Evolutionary conservation across 2,113 vertebrate species (phyloP), one percentile per base, ranked within the genome.

Genomic region (Gambusia holbrooki): DNA sequence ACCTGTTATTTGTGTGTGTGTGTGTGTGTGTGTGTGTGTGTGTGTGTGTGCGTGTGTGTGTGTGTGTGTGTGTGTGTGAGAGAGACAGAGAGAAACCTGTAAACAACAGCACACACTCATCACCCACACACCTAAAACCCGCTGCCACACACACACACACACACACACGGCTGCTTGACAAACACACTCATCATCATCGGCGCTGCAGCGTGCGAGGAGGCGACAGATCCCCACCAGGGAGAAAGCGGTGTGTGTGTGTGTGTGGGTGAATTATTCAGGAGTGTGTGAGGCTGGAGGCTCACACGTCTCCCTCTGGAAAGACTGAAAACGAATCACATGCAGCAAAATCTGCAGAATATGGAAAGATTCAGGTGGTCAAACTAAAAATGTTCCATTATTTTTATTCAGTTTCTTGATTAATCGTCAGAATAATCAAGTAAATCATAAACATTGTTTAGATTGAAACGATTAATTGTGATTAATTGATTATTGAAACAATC

Each of bases 261-360:
- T 83, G 15, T 48, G 67, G 62, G 62, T 84, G 15, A 88, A 88
- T 88, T 80, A 88, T 87, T 85, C 71, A 87, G 71, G 70, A 76
- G 19, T 64, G 77, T 73, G 83, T 76, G 64, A 28, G 48, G 14
- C 17, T 33, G 62, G 45, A 79, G 17, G 25, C 32, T 29, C 33
- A 60, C 28, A 62, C 54, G 2, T 35, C 40, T 19, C 3, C 15
- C 62, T 28, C 66, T 35, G 28, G 33, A 66, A 66, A 4, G 17
- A 37, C 7, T n/a, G 4, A 28, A 37, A 0, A 13, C 45, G 14
- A 13, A 5, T 11, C 35, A 0, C 30, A 29, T 12, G 27, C 33
- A 14, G 19, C 71, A 17, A 27, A 33, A 35, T 0, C 15, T 66
- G 69, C 35, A 62, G 37, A 28, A 11, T 37, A 37, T 2, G 9